Evolutionary conservation across 2,797 vertebrate genomes (phyloP).

Genomic region (Girardinus metallicus): DNA sequence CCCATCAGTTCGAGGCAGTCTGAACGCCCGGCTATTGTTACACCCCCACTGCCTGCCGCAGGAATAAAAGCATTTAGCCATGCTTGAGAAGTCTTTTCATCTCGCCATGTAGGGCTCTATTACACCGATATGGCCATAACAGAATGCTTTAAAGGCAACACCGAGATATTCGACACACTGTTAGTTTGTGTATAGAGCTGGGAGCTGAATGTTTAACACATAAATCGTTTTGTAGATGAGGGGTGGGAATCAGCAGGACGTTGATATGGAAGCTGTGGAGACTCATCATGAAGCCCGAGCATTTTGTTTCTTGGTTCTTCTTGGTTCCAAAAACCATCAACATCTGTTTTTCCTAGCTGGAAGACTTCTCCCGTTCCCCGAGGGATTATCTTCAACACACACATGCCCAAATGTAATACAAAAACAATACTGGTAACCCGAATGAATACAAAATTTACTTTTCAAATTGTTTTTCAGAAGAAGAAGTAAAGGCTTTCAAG

Average conservation of each 20-base stretch:
- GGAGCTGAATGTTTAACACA: constrained; percentile 41
- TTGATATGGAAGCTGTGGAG: constrained; percentile 1
- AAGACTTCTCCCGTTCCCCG: background rate
- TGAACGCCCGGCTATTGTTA: constrained; percentile 39
- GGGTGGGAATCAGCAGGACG: constrained; percentile 24
- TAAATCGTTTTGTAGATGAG: constrained; percentile 56
- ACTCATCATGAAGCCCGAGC: constrained; percentile 1
- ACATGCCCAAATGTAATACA: background rate
- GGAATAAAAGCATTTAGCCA: constrained; percentile 73
- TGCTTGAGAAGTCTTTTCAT: constrained; percentile 79
- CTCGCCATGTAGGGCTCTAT: constrained; percentile 67
- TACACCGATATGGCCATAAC: constrained; percentile 67
- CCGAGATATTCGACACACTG: constrained; percentile 63
- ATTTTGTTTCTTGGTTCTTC: constrained; percentile 6
- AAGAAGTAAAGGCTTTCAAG: background rate
- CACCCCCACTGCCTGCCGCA: constrained; percentile 17
- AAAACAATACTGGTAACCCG: background rate
- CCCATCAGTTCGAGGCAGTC: constrained; percentile 76
- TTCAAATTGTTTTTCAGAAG: background rate
- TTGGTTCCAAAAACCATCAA: background rate
- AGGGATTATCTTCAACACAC: background rate
- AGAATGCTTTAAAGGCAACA: constrained; percentile 68
- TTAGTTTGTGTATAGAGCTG: constrained; percentile 55
- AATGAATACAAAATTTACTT: background rate
- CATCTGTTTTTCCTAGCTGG: background rate